phyloP scores from a whole-genome alignment of 1,140 invertebrate species.

The Eufriesea mexicana region DNA sequence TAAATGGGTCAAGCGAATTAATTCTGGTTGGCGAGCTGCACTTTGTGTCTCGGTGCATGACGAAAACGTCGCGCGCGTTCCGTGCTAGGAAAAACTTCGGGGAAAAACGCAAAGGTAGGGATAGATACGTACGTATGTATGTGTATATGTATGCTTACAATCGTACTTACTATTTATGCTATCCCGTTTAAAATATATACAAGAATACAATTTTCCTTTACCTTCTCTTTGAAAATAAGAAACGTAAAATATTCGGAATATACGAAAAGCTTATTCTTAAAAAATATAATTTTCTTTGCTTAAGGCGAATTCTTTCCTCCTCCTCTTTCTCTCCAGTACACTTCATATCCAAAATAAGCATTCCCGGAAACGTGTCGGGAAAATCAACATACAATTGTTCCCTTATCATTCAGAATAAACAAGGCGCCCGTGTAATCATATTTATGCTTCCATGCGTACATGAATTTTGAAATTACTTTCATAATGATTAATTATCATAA shows the following conservation, averaged over 20 bases:
- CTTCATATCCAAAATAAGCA: not conserved
- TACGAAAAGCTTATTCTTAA: not conserved
- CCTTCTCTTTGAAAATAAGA: not conserved
- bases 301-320: not conserved
- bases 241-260: not conserved
- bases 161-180: not conserved
- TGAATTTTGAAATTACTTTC: conserved; percentile 49
- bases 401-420: conserved; percentile 42
- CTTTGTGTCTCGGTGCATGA: conserved; percentile 56
- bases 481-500: conserved; percentile 45
- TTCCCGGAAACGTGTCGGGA: not conserved
- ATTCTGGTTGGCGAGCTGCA: conserved; percentile 62
- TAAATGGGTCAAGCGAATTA: conserved; percentile 77
- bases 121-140: not conserved
- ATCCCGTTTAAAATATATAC: too few species aligned
- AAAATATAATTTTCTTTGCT: not conserved
- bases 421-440: not conserved
- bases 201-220: too few species aligned
- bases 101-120: not conserved
- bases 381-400: conserved; percentile 21
- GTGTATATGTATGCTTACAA: not conserved
- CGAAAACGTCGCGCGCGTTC: conserved; percentile 23
- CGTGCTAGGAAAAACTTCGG: conserved; percentile 13
- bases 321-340: not conserved
- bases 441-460: conserved; percentile 2